Evolutionary conservation across 2,888 invertebrate species (phyloP).

Genomic region (Torymus auratus): DNA sequence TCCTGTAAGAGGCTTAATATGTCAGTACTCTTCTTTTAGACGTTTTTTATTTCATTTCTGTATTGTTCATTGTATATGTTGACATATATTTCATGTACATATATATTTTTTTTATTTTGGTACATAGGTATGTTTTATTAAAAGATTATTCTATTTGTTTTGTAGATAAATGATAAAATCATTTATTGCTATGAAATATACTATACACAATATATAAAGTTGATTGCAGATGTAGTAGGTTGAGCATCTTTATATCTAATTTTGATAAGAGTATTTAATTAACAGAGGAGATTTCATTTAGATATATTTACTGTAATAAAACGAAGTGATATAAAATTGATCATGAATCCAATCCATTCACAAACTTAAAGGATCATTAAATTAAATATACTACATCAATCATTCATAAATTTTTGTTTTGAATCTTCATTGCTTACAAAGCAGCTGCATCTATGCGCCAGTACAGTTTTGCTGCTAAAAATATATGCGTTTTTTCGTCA

Average conservation of each 20-base stretch:
- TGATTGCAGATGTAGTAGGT: constrained; percentile 13
- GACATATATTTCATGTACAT: constrained; percentile 11
- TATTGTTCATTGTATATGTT: constrained; percentile 5
- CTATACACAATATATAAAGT: neutral
- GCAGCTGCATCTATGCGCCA: constrained; percentile 24
- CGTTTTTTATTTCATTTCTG: constrained; percentile 12
- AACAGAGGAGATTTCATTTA: neutral
- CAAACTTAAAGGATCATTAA: neutral
- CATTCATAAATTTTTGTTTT: neutral
- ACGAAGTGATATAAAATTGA: neutral
- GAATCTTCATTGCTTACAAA: constrained; percentile 18
- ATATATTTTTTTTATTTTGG: constrained; percentile 10
- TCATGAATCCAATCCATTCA: neutral
- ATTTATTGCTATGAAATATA: constrained; percentile 14
- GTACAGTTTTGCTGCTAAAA: constrained; percentile 12
- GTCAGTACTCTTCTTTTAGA: constrained; percentile 11
- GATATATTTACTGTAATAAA: neutral
- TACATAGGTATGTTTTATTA: constrained; percentile 1
- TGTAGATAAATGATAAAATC: constrained; percentile 14
- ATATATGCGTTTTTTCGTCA: neutral
- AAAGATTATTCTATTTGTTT: constrained; percentile 5
- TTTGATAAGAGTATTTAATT: neutral
- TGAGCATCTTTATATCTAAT: neutral
- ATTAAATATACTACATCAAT: neutral
- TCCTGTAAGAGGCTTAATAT: constrained; percentile 15